Percentiles rank a stretch among this genome's conserved stretches.
Evolutionary conservation across 2,113 vertebrate species (phyloP).

Genomic region (Murina feae): DNA sequence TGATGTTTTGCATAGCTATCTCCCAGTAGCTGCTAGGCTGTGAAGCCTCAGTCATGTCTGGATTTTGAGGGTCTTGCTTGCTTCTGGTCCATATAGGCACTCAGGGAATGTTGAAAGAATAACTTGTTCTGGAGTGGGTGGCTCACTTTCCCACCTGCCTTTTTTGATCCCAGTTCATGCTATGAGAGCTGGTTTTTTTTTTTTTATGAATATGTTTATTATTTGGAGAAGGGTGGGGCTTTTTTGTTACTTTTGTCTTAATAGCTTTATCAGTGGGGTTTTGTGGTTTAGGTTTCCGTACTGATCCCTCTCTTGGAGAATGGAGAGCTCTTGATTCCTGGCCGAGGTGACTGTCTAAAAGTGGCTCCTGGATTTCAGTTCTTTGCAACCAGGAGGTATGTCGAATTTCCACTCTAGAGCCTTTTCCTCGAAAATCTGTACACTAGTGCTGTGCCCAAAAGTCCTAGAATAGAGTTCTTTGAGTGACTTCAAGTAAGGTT

Average conservation of each 20-base stretch:
- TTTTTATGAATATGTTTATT: neutral
- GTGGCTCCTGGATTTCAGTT: constrained; percentile 94
- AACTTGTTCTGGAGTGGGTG: neutral
- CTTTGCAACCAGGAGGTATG: constrained; percentile 96
- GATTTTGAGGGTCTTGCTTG: neutral
- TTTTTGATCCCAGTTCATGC: neutral
- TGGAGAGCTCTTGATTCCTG: constrained; percentile 92
- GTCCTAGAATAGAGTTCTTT: neutral
- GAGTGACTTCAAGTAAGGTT: neutral
- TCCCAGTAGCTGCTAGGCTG: neutral
- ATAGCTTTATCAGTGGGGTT: neutral
- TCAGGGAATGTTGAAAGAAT: neutral
- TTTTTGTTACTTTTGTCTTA: neutral
- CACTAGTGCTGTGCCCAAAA: neutral
- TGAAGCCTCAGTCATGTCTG: neutral
- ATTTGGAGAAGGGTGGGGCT: neutral
- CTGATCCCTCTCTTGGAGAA: constrained; percentile 96
- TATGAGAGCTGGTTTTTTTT: neutral
- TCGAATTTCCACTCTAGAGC: neutral
- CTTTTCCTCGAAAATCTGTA: neutral
- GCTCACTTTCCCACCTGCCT: neutral
- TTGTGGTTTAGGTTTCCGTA: constrained; percentile 88
- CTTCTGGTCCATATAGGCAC: neutral
- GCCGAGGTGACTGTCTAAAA: constrained; percentile 91
- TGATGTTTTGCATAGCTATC: neutral